Percentiles rank a stretch among this genome's conserved stretches.
Evolutionary conservation across 2,888 invertebrate genomes (phyloP).

Genomic region (Cryptosula pallasiana): DNA sequence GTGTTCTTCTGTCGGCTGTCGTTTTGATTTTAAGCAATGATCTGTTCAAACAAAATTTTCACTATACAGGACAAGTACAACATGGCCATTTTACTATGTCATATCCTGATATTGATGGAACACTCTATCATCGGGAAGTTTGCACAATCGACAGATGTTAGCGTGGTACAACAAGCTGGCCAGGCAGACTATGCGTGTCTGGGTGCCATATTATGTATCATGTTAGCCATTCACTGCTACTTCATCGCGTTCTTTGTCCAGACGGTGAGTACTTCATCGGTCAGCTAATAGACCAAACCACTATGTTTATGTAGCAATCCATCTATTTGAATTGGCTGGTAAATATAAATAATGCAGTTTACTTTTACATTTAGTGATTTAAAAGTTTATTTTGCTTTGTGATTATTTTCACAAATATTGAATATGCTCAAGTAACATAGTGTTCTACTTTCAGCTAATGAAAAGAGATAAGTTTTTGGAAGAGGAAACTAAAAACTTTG

Average conservation of each 20-base stretch:
- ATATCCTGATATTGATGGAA: conserved; percentile 12
- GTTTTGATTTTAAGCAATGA: too few species aligned
- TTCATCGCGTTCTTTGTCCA: conserved; percentile 8
- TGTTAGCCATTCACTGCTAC: conserved; percentile 6
- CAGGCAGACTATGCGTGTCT: not conserved
- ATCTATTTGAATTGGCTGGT: not conserved
- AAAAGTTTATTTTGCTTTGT: too few species aligned
- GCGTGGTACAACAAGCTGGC: not conserved
- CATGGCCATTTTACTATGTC: conserved; percentile 12
- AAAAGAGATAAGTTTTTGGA: conserved; percentile 19
- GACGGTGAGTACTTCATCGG: conserved; percentile 8
- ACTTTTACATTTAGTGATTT: too few species aligned
- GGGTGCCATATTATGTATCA: not conserved
- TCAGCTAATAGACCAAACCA: not conserved
- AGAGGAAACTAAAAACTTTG: conserved; percentile 14
- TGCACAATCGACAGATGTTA: not conserved
- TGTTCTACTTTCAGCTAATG: not conserved
- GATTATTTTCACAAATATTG: too few species aligned
- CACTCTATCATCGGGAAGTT: not conserved
- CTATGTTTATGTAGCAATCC: not conserved
- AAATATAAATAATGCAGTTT: too few species aligned
- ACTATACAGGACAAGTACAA: conserved; percentile 18
- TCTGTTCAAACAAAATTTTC: too few species aligned
- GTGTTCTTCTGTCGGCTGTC: too few species aligned
- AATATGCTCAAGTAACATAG: too few species aligned